Conservation (phyloP, 2,888 invertebrate species). For the Pristionchus entomophagus region DNA sequence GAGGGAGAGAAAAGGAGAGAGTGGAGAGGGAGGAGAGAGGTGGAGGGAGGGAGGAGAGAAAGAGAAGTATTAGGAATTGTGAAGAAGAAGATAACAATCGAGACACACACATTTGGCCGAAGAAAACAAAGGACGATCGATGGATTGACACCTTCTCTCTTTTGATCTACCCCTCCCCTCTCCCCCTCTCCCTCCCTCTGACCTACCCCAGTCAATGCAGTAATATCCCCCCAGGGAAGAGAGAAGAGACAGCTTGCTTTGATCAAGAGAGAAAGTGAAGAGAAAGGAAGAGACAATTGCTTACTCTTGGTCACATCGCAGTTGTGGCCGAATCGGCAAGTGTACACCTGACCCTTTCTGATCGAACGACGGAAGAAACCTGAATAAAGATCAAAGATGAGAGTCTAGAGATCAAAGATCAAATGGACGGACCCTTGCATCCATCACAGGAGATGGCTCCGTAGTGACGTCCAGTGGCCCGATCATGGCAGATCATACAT, state of each 20-base stretch:
- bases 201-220: neutral
- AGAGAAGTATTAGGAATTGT: constrained; percentile 34
- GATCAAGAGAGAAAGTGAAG: neutral
- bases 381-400: constrained; percentile 48
- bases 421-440: constrained; percentile 71
- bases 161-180: neutral
- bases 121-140: constrained; percentile 12
- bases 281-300: constrained; percentile 47
- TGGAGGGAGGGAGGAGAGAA: neutral
- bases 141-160: neutral
- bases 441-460: constrained; percentile 74
- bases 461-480: constrained; percentile 74
- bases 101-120: neutral
- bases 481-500: constrained; percentile 71
- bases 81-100: constrained; percentile 32
- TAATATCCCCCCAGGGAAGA: constrained; percentile 7
- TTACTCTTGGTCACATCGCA: constrained; percentile 75
- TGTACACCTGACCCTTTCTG: constrained; percentile 72
- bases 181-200: neutral
- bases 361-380: constrained; percentile 75
- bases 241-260: neutral
- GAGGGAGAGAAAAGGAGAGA: neutral
- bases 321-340: constrained; percentile 70
- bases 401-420: neutral
- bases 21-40: neutral